Percentiles rank a stretch among this genome's conserved stretches.
phyloP scores from a whole-genome alignment of 2,113 vertebrate genomes.

The Tragelaphus strepsiceros region DNA sequence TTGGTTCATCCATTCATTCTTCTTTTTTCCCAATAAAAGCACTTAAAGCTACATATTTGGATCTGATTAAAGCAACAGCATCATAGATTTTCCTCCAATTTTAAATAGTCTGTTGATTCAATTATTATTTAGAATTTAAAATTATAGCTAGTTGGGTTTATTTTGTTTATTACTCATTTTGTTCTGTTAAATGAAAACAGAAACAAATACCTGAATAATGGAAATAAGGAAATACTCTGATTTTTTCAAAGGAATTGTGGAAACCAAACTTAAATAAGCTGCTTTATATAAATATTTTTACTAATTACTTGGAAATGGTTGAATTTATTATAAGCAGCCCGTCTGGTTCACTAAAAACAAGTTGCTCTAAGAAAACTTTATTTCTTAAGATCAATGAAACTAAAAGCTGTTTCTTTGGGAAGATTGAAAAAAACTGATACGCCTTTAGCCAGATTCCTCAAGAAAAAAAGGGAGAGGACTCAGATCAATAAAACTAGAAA shows the following conservation, averaged over 20 bases:
- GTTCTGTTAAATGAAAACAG: neutral
- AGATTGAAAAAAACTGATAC: neutral
- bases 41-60: neutral
- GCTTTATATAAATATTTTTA: neutral
- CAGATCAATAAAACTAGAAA: neutral
- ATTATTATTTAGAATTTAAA: neutral
- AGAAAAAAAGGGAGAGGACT: neutral
- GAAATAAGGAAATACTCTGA: neutral
- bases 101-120: neutral
- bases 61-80: neutral
- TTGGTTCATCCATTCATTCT: neutral
- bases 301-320: neutral
- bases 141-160: neutral
- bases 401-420: neutral
- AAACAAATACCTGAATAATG: neutral
- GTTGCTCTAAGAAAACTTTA: neutral
- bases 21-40: neutral
- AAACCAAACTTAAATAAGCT: neutral
- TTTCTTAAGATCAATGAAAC: neutral
- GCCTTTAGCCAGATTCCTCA: neutral
- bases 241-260: constrained; percentile 9
- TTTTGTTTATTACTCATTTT: neutral
- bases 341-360: neutral
- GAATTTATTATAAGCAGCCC: neutral
- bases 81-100: neutral